Percentiles rank a stretch among this genome's conserved stretches.
phyloP scores from a whole-genome alignment of 2,797 vertebrate species.

The Sus cebifrons region DNA sequence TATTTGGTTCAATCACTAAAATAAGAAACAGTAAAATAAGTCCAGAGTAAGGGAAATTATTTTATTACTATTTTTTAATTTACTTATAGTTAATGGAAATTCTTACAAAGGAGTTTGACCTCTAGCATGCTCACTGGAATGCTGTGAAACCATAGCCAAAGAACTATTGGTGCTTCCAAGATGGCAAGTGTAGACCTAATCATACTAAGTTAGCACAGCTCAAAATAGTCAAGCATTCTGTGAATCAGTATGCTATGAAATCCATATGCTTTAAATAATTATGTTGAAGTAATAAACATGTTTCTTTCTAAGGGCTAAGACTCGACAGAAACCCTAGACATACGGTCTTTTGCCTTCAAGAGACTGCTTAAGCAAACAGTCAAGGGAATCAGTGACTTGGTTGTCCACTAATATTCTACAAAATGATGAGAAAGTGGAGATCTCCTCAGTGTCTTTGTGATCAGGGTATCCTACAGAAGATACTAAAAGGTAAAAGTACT shows the following conservation, averaged over 20 bases:
- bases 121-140: too few species aligned
- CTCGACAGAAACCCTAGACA: neutral
- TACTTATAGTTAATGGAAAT: too few species aligned
- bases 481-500: neutral
- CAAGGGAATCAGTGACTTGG: neutral
- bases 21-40: neutral
- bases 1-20: neutral
- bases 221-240: neutral
- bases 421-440: neutral
- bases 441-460: neutral
- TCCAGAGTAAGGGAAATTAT: neutral
- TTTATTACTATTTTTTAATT: neutral
- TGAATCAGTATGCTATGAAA: neutral
- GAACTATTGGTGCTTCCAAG: neutral
- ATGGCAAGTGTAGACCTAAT: neutral
- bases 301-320: neutral
- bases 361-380: conserved; percentile 1
- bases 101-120: too few species aligned
- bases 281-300: conserved; percentile 39
- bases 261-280: conserved; percentile 23
- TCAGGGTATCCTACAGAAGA: neutral
- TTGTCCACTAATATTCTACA: neutral
- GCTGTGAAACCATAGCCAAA: too few species aligned
- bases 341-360: neutral
- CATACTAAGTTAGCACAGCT: neutral